Base-by-base conservation (phyloP, 2,888 invertebrate genomes). In the Homarus gammarus region DNA sequence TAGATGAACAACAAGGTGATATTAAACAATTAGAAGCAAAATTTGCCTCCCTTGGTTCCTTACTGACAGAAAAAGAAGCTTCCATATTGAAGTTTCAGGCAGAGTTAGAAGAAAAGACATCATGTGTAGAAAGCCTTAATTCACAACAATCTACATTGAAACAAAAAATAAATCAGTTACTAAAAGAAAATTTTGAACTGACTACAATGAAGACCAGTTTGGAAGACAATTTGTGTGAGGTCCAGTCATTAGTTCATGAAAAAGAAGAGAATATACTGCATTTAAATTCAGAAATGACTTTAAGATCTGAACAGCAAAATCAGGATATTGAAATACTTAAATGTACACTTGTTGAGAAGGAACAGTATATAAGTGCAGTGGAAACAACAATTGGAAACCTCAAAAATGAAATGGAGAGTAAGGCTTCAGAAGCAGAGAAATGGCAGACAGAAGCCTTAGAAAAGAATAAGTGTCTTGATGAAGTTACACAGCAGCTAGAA, bases 51-150 rank as follows among this genome's bases (percentile, higher is more conserved):
- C 36, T 84, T n/a, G 36, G 22, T 31, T 2, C 73, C 1, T 31
- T 38, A 64, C 36, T 89, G 0, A 36, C 68, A 36, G 89, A 85
- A 61, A 89, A 89, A 93, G 95, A 96, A 93, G 97, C 96, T 0
- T 95, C 96, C 0, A 96, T 95, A 93, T 94, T 97, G 15, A 97
- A 97, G 70, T 75, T 81, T 18, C 73, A 84, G 49, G 31, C n/a
- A n/a, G 84, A 89, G 84, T 10, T 89, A 8, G 89, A 89, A 36
- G 87, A 91, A 49, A 89, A 92, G 38, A 15, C 78, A 36, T 38
- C 56, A 22, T 18, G 44, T 49, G 84, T 91, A 33, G 91, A 92
- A 51, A 84, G 68, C 15, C 70, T 92, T 73, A 84, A 90, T 61
- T 49, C 61, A 27, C 91, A 84, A 75, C 70, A 86, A 3, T 18